Conservation (phyloP, 2,888 invertebrate genomes). For the Acleris cristana region DNA sequence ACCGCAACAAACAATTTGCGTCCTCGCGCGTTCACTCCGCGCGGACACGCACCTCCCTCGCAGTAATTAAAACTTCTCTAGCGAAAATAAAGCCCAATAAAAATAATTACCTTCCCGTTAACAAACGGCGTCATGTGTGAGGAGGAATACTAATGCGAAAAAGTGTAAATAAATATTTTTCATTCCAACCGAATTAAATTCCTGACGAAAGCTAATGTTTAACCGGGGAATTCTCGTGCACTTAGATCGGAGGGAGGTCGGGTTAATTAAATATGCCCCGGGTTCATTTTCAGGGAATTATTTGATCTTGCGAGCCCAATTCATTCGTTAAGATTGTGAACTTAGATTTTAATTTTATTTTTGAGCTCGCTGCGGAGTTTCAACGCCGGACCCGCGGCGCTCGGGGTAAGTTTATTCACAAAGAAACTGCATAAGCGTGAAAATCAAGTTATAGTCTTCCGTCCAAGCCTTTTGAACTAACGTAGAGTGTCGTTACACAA, state of each 20-base stretch:
- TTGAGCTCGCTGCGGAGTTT: constrained; percentile 43
- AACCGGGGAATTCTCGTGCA: constrained; percentile 81
- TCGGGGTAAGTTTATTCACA: constrained; percentile 56
- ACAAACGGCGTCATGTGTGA: constrained; percentile 60
- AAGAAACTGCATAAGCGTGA: constrained; percentile 65
- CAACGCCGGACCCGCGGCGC: constrained; percentile 38
- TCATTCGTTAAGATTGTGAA: constrained; percentile 63
- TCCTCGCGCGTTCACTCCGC: constrained; percentile 56
- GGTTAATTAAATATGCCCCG: constrained; percentile 80
- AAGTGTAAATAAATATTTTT: constrained; percentile 73
- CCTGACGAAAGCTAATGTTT: constrained; percentile 79
- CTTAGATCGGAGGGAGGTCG: constrained; percentile 72
- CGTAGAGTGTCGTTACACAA: constrained; percentile 20
- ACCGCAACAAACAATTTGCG: constrained; percentile 70
- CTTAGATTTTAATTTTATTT: constrained; percentile 69
- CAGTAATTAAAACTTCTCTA: constrained; percentile 74
- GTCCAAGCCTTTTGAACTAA: constrained; percentile 59
- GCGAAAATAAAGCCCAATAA: constrained; percentile 74
- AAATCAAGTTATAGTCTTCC: constrained; percentile 64
- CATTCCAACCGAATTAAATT: constrained; percentile 74
- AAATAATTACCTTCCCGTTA: constrained; percentile 66
- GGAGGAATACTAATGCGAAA: constrained; percentile 61
- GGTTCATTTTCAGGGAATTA: constrained; percentile 81
- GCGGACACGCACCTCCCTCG: constrained; percentile 56
- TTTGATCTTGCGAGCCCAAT: constrained; percentile 74